Percentiles rank a stretch among this genome's conserved stretches.
These are phyloP conservation scores for Syngnathus scovelli DNA, from an alignment of 2,113 vertebrate species.

Conservation along the genomic window DNA sequence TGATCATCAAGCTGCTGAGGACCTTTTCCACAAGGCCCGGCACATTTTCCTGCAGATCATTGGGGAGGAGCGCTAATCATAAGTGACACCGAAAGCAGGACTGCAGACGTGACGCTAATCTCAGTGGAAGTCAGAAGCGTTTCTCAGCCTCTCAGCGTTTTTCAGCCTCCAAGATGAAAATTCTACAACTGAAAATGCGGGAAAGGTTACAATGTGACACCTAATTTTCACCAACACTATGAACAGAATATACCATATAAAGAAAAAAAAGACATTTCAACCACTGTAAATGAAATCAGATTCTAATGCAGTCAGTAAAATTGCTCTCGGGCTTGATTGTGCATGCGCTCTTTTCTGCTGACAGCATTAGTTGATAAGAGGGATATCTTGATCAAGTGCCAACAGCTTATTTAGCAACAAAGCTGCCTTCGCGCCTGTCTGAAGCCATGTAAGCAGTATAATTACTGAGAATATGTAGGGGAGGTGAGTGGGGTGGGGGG, in stretches of 20 bases:
- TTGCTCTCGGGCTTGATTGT: background rate
- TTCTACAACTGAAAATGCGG: slow-evolving; percentile 19
- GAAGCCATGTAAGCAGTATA: slow-evolving; percentile 43
- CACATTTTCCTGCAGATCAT: slow-evolving; percentile 47
- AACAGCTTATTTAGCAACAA: slow-evolving; percentile 45
- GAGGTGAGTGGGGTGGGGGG: background rate
- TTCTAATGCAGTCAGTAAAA: background rate
- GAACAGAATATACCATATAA: too few relatives aligned
- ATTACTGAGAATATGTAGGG: slow-evolving; percentile 35
- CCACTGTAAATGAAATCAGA: background rate
- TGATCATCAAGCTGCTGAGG: slow-evolving; percentile 46
- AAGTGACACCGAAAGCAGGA: slow-evolving; percentile 57
- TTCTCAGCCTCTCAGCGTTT: slow-evolving; percentile 50
- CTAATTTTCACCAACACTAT: background rate
- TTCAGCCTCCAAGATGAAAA: slow-evolving; percentile 33
- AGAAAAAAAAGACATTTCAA: too few relatives aligned
- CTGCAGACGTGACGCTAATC: slow-evolving; percentile 61
- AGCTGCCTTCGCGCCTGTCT: slow-evolving; percentile 25
- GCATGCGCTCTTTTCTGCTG: slow-evolving; percentile 12
- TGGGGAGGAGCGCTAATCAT: slow-evolving; percentile 61
- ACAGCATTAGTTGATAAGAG: slow-evolving; percentile 21
- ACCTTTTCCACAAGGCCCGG: slow-evolving; percentile 25
- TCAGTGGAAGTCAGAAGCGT: slow-evolving; percentile 63
- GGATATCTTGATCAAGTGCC: slow-evolving; percentile 39
- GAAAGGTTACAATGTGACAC: slow-evolving; percentile 28